Percentiles rank a stretch among this genome's conserved stretches.
Conservation (phyloP, 2,797 vertebrate genomes). For the Ceryle rudis region DNA sequence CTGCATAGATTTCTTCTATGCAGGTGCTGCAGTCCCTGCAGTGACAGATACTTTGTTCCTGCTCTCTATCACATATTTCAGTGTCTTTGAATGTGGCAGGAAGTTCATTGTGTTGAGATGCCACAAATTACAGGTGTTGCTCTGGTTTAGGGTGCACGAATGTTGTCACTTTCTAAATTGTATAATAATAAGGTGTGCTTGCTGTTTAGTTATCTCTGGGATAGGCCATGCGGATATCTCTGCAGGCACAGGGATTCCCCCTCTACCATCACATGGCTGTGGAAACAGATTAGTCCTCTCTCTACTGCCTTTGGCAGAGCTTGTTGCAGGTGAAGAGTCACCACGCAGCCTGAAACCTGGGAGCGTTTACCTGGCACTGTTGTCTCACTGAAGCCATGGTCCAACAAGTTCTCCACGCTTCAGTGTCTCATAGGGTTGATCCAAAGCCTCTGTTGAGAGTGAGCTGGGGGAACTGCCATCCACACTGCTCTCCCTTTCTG, state of each 20-base stretch:
- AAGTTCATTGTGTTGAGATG: not conserved
- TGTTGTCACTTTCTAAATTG: not conserved
- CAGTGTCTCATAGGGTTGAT: not conserved
- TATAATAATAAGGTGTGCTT: not conserved
- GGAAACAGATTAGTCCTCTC: not conserved
- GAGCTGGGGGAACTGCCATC: not conserved
- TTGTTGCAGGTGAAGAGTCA: not conserved
- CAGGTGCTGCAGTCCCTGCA: rapidly evolving
- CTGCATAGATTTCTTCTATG: not conserved
- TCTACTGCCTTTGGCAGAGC: not conserved
- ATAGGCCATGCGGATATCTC: not conserved
- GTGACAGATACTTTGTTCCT: not conserved
- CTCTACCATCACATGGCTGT: not conserved
- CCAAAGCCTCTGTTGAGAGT: not conserved
- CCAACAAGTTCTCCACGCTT: not conserved
- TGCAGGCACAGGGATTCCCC: not conserved
- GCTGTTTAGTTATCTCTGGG: not conserved
- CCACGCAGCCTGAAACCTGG: not conserved
- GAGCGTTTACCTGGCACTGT: not conserved
- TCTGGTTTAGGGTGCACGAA: not conserved
- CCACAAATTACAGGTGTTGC: not conserved
- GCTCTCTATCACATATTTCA: not conserved
- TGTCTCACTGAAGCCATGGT: not conserved
- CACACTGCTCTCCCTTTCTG: not conserved
- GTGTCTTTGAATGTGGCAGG: not conserved